Base-by-base conservation (phyloP, 2,888 invertebrate species). In the Polydrusus cervinus region DNA sequence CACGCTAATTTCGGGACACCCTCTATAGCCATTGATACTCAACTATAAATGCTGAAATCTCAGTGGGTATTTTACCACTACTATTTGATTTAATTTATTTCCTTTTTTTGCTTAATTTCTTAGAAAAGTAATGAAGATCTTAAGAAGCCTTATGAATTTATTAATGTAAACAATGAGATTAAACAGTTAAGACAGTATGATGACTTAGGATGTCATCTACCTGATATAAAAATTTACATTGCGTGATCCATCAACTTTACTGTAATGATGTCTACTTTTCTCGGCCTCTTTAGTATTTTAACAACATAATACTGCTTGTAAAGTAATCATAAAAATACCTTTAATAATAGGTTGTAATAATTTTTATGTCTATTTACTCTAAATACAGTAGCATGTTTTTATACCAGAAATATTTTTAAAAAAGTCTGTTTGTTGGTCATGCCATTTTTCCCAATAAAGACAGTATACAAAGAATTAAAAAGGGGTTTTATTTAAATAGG, bases 151-250 rank as follows among this genome's bases (percentile, higher is more conserved):
- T 9, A 9, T 34, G 7, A 8, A 34, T 34, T n/a, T 34, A 34
- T 34, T 10, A 34, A 34, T 7, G 34, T 68, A 45, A 68, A 45
- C 45, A 2, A 14, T 8, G 14, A 43, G 47, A 69, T 60, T 34
- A 69, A 45, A 69, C 20, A 30, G 16, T 25, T 18, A 43, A 57
- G 18, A 60, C 20, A 60, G 61, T 70, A 1, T 62, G 30, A 51
- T 70, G 70, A 70, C 70, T 47, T 70, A 70, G 70, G 62, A 70
- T 70, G 70, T 70, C 70, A 51, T 70, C 51, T 70, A 70, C 53
- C 62, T 62, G 62, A 51, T 51, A 70, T 70, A 40, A 70, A 51
- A 49, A 70, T 70, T 70, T 70, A 70, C 70, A 49, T 70, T 18
- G 70, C 70, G 70, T 70, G 70, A 70, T 70, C 70, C 62, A 43